Conservation (phyloP, 2,113 vertebrate species). For the Seriola quinqueradiata region DNA sequence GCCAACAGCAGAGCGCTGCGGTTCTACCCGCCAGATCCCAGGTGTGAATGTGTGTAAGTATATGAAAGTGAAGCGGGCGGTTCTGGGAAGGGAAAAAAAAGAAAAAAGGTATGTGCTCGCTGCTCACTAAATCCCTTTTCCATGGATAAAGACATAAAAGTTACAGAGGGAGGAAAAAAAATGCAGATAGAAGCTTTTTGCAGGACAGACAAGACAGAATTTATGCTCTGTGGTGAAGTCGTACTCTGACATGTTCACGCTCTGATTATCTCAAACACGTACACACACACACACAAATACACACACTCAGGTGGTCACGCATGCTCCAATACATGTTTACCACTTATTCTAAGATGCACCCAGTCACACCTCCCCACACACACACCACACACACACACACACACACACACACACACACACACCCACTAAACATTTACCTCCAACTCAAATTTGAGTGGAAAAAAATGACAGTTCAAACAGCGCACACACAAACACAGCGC, state of each 20-base stretch:
- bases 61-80: background rate
- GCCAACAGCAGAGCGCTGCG: background rate
- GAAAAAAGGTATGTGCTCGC: background rate
- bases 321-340: constrained; percentile 41
- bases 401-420: background rate
- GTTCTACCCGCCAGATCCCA: constrained; percentile 20
- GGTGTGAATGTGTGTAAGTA: constrained; percentile 45
- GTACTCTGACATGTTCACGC: constrained; percentile 26
- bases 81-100: no score
- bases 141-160: constrained; percentile 62
- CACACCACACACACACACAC: background rate
- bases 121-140: constrained; percentile 47
- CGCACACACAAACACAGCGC: background rate
- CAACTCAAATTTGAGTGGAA: constrained; percentile 3
- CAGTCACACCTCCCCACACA: constrained; percentile 16
- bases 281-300: background rate
- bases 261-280: constrained; percentile 20
- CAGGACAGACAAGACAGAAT: constrained; percentile 24
- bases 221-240: constrained; percentile 20
- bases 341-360: constrained; percentile 33
- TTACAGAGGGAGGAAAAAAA: constrained; percentile 20
- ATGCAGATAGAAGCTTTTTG: constrained; percentile 25
- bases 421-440: constrained; percentile 2
- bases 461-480: constrained; percentile 37
- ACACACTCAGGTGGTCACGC: constrained; percentile 34